Evolutionary conservation across 2,797 vertebrate species (phyloP).

Genomic region (Rhinichthys osculus): DNA sequence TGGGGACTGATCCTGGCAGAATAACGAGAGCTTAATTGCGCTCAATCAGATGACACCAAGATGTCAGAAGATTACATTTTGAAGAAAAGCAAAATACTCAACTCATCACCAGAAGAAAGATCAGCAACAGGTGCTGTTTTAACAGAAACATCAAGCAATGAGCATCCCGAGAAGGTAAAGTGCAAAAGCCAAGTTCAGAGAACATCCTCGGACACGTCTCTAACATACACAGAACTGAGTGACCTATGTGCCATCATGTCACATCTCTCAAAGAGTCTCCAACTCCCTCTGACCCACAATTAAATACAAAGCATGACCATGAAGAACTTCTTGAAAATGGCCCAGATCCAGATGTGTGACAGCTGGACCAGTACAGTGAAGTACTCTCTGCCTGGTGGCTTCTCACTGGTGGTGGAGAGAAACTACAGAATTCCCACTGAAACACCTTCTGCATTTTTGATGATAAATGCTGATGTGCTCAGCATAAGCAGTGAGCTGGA

Average conservation of each 20-base stretch:
- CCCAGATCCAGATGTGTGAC: slow-evolving; percentile 59
- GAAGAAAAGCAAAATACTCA: not conserved
- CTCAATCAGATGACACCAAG: slow-evolving; percentile 17
- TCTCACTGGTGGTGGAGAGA: slow-evolving; percentile 53
- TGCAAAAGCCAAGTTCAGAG: slow-evolving; percentile 15
- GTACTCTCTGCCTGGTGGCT: slow-evolving; percentile 55
- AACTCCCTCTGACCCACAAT: slow-evolving; percentile 31
- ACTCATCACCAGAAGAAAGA: not conserved
- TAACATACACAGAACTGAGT: slow-evolving; percentile 47
- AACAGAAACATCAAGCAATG: not conserved
- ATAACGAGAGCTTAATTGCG: not conserved
- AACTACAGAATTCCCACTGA: slow-evolving; percentile 41
- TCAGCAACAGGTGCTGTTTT: not conserved
- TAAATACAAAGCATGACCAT: slow-evolving; percentile 26
- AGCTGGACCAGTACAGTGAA: slow-evolving; percentile 53
- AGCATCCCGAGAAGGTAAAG: not conserved
- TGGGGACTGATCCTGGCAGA: slow-evolving; percentile 59
- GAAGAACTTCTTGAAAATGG: slow-evolving; percentile 53
- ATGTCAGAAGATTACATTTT: not conserved
- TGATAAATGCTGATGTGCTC: slow-evolving; percentile 54
- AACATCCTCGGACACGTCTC: not conserved
- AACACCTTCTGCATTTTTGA: slow-evolving; percentile 48
- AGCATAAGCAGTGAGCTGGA: slow-evolving; percentile 63
- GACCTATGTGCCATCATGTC: slow-evolving; percentile 52
- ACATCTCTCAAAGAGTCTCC: slow-evolving; percentile 54